Conservation (phyloP, 2,113 vertebrate species). For the Nannospalax galili region DNA sequence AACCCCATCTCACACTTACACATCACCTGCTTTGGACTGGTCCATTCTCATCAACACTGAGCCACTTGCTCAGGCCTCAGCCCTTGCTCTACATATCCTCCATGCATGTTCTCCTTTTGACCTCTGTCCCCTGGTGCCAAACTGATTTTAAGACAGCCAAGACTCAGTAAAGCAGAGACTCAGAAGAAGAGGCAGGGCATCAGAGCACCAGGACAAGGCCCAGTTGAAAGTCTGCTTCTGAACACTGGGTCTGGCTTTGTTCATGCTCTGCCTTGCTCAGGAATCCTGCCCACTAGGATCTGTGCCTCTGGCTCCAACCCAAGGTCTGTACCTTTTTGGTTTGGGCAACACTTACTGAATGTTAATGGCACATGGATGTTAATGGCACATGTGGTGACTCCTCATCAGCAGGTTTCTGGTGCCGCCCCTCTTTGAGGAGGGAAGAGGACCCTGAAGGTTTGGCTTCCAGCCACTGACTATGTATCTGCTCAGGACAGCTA, state of each 20-base stretch:
- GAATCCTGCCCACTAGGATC: background rate
- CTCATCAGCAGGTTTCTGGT: background rate
- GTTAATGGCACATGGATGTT: background rate
- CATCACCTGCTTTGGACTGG: background rate
- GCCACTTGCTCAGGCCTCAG: background rate
- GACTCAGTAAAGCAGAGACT: background rate
- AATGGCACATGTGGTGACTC: background rate
- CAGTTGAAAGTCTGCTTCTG: background rate
- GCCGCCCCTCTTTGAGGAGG: background rate
- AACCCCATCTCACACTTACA: accelerated
- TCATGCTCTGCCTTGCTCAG: background rate
- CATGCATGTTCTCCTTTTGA: background rate
- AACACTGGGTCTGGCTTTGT: background rate
- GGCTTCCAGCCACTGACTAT: background rate
- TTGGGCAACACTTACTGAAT: background rate
- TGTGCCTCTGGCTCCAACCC: background rate
- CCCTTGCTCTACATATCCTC: background rate
- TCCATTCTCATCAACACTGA: accelerated
- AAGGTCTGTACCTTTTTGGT: background rate
- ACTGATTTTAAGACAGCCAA: background rate
- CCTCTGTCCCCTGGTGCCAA: background rate
- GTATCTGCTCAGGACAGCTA: background rate
- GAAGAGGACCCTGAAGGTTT: background rate
- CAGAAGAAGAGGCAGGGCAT: background rate
- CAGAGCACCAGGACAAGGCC: background rate